Evolutionary conservation across 2,797 vertebrate species (phyloP), one percentile per base, ranked within the genome.

Genomic region (Heliangelus exortis): DNA sequence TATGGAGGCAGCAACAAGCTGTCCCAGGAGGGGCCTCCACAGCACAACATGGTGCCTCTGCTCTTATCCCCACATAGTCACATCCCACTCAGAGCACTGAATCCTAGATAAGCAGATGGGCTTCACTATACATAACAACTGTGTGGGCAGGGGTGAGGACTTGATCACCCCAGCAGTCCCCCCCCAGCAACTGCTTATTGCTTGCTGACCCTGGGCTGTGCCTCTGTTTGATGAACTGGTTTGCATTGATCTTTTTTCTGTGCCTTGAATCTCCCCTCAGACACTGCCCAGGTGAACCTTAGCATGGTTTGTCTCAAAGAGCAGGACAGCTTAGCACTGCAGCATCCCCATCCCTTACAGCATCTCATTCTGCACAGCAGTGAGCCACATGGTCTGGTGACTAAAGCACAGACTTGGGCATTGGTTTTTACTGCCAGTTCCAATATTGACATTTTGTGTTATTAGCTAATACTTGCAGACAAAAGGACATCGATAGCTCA

Each of bases 381-480:
- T 0, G 4, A 93, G 6, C 59, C 80, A 71, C 80, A 8, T 36
- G 80, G 41, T 58, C 50, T 82, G 72, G 74, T 13, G 6, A 74
- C 71, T 79, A 65, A 80, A 89, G 83, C 79, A 61, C 71, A 91
- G 41, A 34, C 67, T 79, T 61, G 23, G 85, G 67, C 80, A 86
- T 53, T 57, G 47, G 29, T 81, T 93, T 89, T 79, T 71, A 19
- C 71, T 65, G 28, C 79, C 53, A 78, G 31, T 84, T 91, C 91
- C 90, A 88, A 82, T 91, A 79, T 80, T 93, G 91, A 91, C 85
- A 92, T 94, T 91, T 94, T 93, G 85, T 91, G 89, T 96, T 92
- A 59, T 77, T 86, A 80, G 51, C 61, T 86, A 90, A 76, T 81
- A 51, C 71, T 88, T 69, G 29, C 71, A 88, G 85, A 54, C 90